These are phyloP conservation scores for Fragum whitleyi DNA, from an alignment of 2,888 invertebrate species.

Conservation along the genomic window DNA sequence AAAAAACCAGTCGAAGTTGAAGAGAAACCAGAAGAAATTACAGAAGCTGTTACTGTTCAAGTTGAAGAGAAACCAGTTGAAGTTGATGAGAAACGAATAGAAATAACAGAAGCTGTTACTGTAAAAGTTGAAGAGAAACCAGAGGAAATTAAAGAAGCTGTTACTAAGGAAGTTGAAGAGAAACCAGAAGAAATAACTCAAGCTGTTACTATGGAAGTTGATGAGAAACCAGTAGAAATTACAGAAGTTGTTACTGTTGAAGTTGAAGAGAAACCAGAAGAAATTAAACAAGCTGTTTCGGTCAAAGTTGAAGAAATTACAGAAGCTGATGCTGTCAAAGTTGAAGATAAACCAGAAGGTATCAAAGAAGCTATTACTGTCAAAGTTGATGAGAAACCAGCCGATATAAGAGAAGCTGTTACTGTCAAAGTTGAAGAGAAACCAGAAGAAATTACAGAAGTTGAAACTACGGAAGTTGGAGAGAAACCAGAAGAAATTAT, in stretches of 20 bases:
- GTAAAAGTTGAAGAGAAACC: conserved; percentile 27
- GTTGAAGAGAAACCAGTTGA: conserved; percentile 33
- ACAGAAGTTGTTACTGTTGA: conserved; percentile 21
- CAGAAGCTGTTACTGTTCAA: conserved; percentile 17
- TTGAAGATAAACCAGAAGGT: conserved; percentile 13
- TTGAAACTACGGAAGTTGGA: no score
- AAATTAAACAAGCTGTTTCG: neutral
- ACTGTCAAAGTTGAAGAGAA: conserved; percentile 26
- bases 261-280: conserved; percentile 30
- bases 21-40: conserved; percentile 9
- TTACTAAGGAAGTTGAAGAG: neutral
- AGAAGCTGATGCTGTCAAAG: conserved; percentile 28
- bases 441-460: no score
- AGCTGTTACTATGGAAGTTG: neutral
- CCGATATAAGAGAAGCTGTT: conserved; percentile 3
- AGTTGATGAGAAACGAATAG: neutral
- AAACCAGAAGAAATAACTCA: conserved; percentile 16
- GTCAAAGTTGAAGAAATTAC: conserved; percentile 9
- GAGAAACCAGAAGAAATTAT: no score
- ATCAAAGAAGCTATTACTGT: no score
- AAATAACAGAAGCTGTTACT: conserved; percentile 12
- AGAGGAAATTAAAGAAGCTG: conserved; percentile 10
- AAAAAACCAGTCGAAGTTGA: conserved; percentile 24
- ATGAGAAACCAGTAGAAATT: neutral
- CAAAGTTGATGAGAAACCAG: neutral